These are phyloP conservation scores for Anomalospiza imberbis DNA, from an alignment of 2,797 vertebrate genomes.

Conservation along the genomic window DNA sequence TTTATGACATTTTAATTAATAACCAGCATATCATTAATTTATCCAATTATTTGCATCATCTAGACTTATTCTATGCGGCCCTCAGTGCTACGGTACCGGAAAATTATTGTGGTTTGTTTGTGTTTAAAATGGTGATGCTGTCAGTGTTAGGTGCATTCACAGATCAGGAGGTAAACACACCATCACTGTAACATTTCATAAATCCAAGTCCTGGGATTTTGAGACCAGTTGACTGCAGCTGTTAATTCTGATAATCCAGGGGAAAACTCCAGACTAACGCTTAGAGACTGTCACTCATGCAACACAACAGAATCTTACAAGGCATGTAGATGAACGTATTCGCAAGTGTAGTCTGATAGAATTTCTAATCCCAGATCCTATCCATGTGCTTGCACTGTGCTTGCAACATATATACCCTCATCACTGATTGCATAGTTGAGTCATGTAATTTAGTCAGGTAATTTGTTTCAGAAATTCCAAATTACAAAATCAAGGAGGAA, in stretches of 20 bases:
- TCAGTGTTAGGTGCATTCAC: not conserved
- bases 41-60: not conserved
- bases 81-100: not conserved
- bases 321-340: not conserved
- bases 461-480: not conserved
- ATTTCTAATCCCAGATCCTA: not conserved
- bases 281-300: not conserved
- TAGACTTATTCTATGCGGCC: not conserved
- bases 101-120: not conserved
- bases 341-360: not conserved
- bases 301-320: not conserved
- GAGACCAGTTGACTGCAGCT: not conserved
- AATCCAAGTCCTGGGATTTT: not conserved
- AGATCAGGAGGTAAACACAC: not conserved
- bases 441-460: not conserved
- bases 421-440: not conserved
- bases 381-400: not conserved
- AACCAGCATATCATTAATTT: not conserved
- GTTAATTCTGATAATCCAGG: not conserved
- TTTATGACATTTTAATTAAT: not conserved
- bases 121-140: not conserved
- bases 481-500: not conserved
- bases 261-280: not conserved
- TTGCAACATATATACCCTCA: accelerated
- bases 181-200: not conserved